These are phyloP conservation scores for Pycnomerus fuliginosus DNA, from an alignment of 2,888 invertebrate species.

Conservation along the genomic window DNA sequence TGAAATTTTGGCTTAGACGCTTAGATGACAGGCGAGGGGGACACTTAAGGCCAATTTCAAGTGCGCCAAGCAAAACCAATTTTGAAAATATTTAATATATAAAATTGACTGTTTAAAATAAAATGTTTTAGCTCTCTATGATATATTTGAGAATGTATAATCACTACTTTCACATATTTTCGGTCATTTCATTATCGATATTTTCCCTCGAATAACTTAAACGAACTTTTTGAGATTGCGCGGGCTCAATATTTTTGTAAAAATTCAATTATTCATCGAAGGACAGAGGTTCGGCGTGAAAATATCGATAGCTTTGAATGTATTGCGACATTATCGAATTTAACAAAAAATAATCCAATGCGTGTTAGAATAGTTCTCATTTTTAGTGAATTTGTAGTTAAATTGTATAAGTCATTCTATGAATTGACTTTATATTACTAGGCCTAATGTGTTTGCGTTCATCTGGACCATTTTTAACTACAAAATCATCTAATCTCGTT, in stretches of 20 bases:
- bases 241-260: constrained; percentile 14
- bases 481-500: constrained; percentile 11
- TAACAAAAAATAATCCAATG: constrained; percentile 47
- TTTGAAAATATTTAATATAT: constrained; percentile 37
- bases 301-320: constrained; percentile 40
- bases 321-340: constrained; percentile 50
- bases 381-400: constrained; percentile 48
- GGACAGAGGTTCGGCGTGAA: constrained; percentile 21
- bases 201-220: constrained; percentile 34
- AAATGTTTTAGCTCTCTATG: constrained; percentile 47
- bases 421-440: constrained; percentile 43
- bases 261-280: constrained; percentile 30
- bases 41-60: too few relatives aligned
- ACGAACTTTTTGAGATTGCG: constrained; percentile 22
- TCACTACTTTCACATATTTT: constrained; percentile 41
- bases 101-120: constrained; percentile 45
- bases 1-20: too few relatives aligned
- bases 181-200: constrained; percentile 33
- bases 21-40: too few relatives aligned
- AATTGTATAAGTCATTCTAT: constrained; percentile 45
- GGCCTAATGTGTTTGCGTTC: constrained; percentile 27
- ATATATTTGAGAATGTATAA: constrained; percentile 38
- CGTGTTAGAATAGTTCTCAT: constrained; percentile 49
- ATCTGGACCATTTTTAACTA: constrained; percentile 11
- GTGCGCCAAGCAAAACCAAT: too few relatives aligned